phyloP scores from a whole-genome alignment of 1,140 invertebrate species.

The Cryptotermes secundus region DNA sequence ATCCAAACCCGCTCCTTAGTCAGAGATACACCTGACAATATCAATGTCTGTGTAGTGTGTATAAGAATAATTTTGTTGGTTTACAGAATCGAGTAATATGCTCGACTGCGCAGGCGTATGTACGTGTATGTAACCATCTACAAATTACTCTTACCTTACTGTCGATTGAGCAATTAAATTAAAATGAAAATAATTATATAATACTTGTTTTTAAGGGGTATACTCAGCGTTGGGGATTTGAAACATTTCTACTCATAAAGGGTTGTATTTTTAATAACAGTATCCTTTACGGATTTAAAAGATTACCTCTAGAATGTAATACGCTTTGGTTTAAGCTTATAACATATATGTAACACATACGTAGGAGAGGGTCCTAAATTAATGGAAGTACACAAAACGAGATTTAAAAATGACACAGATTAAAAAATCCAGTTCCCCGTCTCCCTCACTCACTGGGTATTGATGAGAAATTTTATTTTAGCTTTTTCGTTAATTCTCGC shows the following conservation, averaged over 20 bases:
- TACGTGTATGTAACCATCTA: no score
- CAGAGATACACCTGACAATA: no score
- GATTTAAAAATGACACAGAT: constrained; percentile 14
- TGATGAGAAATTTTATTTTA: constrained; percentile 12
- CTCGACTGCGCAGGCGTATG: no score
- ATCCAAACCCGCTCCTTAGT: no score
- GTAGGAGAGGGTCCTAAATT: background rate
- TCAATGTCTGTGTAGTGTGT: no score
- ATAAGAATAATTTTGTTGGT: no score
- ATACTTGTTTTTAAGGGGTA: background rate
- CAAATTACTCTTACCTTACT: no score
- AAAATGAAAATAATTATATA: background rate
- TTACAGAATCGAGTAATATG: no score
- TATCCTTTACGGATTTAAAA: background rate
- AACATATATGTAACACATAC: background rate
- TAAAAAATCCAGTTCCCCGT: background rate
- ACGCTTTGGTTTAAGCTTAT: constrained; percentile 12
- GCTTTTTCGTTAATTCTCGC: constrained; percentile 13
- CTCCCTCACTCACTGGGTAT: constrained; percentile 13
- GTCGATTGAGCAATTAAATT: background rate
- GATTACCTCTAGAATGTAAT: constrained; percentile 6
- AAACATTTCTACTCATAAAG: constrained; percentile 1
- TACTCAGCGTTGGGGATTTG: background rate
- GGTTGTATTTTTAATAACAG: constrained; percentile 5
- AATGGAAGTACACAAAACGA: constrained; percentile 16